These are phyloP conservation scores for Phrixothrix hirtus DNA, from an alignment of 2,888 invertebrate species.

Conservation along the genomic window DNA sequence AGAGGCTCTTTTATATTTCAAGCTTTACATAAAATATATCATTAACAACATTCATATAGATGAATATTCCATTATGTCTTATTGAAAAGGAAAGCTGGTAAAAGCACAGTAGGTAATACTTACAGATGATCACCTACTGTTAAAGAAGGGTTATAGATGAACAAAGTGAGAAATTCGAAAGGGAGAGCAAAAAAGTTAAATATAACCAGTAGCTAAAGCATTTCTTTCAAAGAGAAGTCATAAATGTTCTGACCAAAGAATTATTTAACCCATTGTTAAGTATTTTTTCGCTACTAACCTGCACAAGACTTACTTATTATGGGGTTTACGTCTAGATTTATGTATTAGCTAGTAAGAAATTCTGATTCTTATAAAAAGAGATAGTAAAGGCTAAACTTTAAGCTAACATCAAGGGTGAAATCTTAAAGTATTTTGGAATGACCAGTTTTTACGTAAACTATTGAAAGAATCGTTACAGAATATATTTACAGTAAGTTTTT, in stretches of 20 bases:
- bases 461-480: conserved; percentile 16
- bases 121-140: conserved; percentile 33
- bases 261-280: conserved; percentile 47
- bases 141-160: conserved; percentile 41
- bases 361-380: conserved; percentile 12
- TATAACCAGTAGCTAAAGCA: conserved; percentile 36
- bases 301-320: conserved; percentile 40
- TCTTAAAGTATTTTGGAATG: conserved; percentile 15
- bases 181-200: conserved; percentile 29
- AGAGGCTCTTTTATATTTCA: conserved; percentile 2
- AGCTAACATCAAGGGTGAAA: conserved; percentile 7
- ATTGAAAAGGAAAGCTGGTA: conserved; percentile 15
- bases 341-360: conserved; percentile 21
- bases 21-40: conserved; percentile 17
- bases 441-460: conserved; percentile 28
- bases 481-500: conserved; percentile 17
- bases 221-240: conserved; percentile 41
- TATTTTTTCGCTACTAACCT: conserved; percentile 26
- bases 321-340: conserved; percentile 36
- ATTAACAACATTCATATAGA: conserved; percentile 15
- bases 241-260: conserved; percentile 46
- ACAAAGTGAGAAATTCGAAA: conserved; percentile 32
- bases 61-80: conserved; percentile 11
- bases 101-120: conserved; percentile 16
- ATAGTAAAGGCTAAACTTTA: conserved; percentile 3